Conservation (phyloP, 2,113 vertebrate species). For the Oryzias javanicus region DNA sequence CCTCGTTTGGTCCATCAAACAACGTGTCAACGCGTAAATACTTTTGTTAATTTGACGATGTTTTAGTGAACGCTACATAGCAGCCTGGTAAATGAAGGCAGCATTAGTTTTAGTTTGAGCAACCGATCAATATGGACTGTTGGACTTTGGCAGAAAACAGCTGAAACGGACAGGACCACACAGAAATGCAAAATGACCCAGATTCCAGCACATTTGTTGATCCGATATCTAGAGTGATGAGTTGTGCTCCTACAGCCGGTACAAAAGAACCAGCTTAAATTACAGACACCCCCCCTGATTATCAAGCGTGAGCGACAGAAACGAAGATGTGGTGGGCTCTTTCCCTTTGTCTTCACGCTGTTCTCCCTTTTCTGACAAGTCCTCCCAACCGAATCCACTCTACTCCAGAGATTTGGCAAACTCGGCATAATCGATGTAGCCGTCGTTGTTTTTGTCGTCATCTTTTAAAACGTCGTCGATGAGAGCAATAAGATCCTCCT, state of each 20-base stretch:
- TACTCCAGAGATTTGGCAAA: slow-evolving; percentile 93
- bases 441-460: slow-evolving; percentile 95
- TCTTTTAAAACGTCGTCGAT: slow-evolving; percentile 93
- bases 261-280: neutral
- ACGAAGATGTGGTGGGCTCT: neutral
- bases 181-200: neutral
- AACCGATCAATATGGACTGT: too few relatives aligned
- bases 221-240: neutral
- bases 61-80: neutral
- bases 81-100: neutral
- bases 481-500: slow-evolving; percentile 88
- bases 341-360: slow-evolving; percentile 2
- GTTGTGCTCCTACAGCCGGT: neutral
- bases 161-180: neutral
- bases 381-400: neutral
- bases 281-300: slow-evolving; percentile 2
- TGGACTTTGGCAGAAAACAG: slow-evolving; percentile 1
- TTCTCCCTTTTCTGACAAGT: slow-evolving; percentile 5
- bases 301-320: slow-evolving; percentile 1
- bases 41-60: neutral
- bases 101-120: too few relatives aligned
- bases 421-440: slow-evolving; percentile 97
- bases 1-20: slow-evolving; percentile 36
- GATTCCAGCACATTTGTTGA: neutral
- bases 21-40: neutral